These are phyloP conservation scores for Pterobdella sp. DNA, from an alignment of 2,888 invertebrate genomes.

Conservation along the genomic window DNA sequence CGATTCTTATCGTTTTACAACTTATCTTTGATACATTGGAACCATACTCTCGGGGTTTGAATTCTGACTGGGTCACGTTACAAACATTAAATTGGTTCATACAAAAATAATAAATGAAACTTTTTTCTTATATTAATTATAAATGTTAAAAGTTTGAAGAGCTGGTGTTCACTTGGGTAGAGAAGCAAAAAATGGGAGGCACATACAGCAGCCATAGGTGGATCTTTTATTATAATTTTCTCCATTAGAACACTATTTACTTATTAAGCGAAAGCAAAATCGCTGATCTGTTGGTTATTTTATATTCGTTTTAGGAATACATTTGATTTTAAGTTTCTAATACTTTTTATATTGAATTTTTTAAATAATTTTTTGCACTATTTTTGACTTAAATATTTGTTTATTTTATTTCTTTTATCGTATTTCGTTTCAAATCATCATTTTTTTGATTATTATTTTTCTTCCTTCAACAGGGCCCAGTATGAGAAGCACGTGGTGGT, in stretches of 20 bases:
- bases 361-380: neutral
- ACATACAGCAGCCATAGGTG: slow-evolving; percentile 71
- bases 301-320: too few species aligned
- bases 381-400: too few species aligned
- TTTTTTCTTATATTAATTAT: neutral
- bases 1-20: too few species aligned
- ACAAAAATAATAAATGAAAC: neutral
- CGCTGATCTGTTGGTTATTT: too few species aligned
- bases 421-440: too few species aligned
- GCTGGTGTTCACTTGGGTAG: slow-evolving; percentile 95
- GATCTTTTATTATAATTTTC: neutral
- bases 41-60: too few species aligned
- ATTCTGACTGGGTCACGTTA: neutral
- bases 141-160: slow-evolving; percentile 73
- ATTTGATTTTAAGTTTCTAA: too few species aligned
- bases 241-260: neutral
- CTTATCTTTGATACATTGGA: too few species aligned
- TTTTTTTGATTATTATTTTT: neutral
- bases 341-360: neutral
- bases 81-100: neutral
- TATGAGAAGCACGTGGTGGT: slow-evolving; percentile 98
- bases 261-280: too few species aligned
- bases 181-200: slow-evolving; percentile 89
- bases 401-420: too few species aligned
- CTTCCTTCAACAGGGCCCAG: slow-evolving; percentile 69